Evolutionary conservation across 1,140 invertebrate genomes (phyloP).

Genomic region (Marisa cornuarietis): DNA sequence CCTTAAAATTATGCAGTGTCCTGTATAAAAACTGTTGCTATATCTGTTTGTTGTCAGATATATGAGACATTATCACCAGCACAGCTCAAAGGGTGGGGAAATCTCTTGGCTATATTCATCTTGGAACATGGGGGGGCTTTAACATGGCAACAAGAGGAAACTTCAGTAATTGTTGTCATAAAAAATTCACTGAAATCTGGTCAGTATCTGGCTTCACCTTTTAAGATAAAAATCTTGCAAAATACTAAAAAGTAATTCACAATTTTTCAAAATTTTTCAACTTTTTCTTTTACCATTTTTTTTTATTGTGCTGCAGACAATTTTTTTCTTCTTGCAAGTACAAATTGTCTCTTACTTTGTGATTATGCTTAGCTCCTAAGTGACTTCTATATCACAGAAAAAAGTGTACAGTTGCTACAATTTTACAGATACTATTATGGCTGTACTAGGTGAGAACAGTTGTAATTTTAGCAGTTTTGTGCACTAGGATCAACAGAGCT

Average conservation of each 20-base stretch:
- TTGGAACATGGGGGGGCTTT: background rate
- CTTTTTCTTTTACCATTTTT: too few species aligned
- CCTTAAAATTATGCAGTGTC: too few species aligned
- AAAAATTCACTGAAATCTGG: background rate
- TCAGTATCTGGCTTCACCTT: background rate
- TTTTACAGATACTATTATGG: too few species aligned
- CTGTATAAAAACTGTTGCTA: background rate
- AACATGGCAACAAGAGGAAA: background rate
- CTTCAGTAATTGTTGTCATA: background rate
- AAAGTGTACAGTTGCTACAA: too few species aligned
- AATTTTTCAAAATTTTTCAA: background rate
- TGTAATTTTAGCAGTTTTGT: background rate
- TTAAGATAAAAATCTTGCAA: background rate
- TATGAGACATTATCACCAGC: background rate
- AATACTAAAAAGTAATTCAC: background rate
- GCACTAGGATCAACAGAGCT: background rate
- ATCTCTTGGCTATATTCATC: background rate
- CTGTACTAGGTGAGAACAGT: too few species aligned
- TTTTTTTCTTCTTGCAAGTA: background rate
- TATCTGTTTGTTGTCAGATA: background rate
- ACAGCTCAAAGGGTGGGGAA: slow-evolving; percentile 3
- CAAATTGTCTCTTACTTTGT: background rate
- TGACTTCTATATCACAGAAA: too few species aligned
- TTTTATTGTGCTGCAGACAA: background rate
- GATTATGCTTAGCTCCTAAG: too few species aligned